A percentile compares a stretch with the other conserved stretches of the same genome.
These are phyloP conservation scores for Dryoscopus gambensis DNA, from an alignment of 2,113 vertebrate genomes.

Conservation along the genomic window DNA sequence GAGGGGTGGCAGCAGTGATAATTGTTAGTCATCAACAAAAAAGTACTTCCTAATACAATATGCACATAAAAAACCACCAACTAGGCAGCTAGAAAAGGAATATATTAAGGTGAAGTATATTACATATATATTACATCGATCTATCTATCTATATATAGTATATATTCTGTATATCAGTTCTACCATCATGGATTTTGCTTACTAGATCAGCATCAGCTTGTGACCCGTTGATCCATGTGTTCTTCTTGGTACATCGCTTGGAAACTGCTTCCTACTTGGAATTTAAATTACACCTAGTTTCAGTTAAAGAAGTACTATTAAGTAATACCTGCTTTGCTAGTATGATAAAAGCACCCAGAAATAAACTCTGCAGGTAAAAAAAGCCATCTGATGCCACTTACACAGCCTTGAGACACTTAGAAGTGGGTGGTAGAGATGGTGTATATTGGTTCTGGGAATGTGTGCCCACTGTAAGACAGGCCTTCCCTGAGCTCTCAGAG, in stretches of 20 bases:
- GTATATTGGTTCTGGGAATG: not conserved
- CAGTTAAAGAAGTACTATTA: not conserved
- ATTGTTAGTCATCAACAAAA: not conserved
- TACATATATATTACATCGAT: not conserved
- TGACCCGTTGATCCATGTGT: not conserved
- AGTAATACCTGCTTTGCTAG: not conserved
- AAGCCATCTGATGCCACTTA: not conserved
- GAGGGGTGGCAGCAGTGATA: not conserved
- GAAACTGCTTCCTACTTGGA: not conserved
- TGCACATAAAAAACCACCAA: not conserved
- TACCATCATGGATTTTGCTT: not conserved
- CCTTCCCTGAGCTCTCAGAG: not conserved
- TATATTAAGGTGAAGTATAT: not conserved
- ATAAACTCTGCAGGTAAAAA: not conserved
- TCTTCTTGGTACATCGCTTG: not conserved
- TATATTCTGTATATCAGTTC: not conserved
- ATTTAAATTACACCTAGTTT: not conserved
- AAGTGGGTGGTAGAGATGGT: not conserved
- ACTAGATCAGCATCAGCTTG: not conserved
- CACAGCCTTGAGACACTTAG: not conserved
- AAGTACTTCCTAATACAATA: not conserved
- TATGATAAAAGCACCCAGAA: not conserved
- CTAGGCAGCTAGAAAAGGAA: not conserved
- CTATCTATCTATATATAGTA: not conserved
- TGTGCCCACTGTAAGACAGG: accelerated